These are phyloP conservation scores for Geophilus truncorum DNA, from an alignment of 2,888 invertebrate species.

Conservation along the genomic window DNA sequence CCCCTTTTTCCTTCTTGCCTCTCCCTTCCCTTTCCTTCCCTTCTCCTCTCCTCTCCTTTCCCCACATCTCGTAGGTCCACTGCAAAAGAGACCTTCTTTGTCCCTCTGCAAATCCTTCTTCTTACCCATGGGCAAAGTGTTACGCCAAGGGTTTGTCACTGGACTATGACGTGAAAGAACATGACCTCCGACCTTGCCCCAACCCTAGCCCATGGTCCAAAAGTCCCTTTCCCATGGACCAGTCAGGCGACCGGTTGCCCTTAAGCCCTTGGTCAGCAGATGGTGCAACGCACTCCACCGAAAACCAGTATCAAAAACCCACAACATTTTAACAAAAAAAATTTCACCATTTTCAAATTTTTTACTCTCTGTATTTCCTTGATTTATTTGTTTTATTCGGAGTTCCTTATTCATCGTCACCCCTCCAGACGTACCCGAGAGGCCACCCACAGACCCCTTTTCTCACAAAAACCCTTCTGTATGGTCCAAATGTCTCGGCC, in stretches of 20 bases:
- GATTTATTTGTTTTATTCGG: too few species aligned
- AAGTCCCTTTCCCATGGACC: constrained; percentile 27
- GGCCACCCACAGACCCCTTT: constrained; percentile 25
- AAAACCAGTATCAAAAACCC: background rate
- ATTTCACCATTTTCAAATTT: too few species aligned
- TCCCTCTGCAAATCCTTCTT: constrained; percentile 7
- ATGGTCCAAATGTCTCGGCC: constrained; percentile 3
- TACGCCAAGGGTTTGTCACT: constrained; percentile 24
- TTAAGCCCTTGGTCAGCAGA: constrained; percentile 27
- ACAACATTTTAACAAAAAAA: too few species aligned
- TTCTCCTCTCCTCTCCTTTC: background rate
- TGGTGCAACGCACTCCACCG: too few species aligned
- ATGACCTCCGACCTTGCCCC: constrained; percentile 25
- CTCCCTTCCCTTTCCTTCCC: background rate
- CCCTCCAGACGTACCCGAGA: background rate
- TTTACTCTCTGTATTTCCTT: too few species aligned
- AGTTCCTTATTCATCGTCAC: too few species aligned
- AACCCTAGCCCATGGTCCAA: constrained; percentile 24
- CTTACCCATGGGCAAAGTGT: constrained; percentile 22
- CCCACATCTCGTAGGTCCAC: background rate
- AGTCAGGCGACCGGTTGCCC: constrained; percentile 21
- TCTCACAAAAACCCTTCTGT: background rate
- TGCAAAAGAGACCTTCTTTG: constrained; percentile 20
- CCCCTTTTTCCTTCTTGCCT: background rate
- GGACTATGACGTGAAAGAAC: constrained; percentile 24